Base-by-base conservation (phyloP, 2,113 vertebrate species). In the Trinectes maculatus region DNA sequence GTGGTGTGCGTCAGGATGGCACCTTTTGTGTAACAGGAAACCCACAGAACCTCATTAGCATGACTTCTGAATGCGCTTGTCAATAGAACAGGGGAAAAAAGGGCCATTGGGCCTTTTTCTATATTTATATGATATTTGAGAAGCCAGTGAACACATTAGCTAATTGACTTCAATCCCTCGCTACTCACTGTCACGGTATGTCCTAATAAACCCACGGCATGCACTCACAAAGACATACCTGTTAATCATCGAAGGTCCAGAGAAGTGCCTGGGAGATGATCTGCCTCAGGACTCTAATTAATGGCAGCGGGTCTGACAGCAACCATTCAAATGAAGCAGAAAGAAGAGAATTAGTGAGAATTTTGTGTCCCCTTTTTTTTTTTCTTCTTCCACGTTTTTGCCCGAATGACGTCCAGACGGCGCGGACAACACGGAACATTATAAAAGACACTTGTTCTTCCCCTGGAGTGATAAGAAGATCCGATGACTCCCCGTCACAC, bases 211-310 rank as follows among this genome's bases (percentile, higher is more conserved):
- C 21, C 62, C 28, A 25, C 9, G 40, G 40, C 21, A 68, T 33
- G 52, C 19, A 0, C 26, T 28, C 44, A 80, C 85, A 89, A 86
- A 82, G 66, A 73, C 57, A 79, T 74, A 48, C 61, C 71, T 72
- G 58, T 10, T 51, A 33, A 58, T 60, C 48, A 5, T 64, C 28
- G 59, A 37, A 55, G 47, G 47, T 68, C 74, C 71, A 29, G 24
- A 71, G 70, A 59, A 56, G 31, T 12, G 44, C 49, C 87, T 49
- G 61, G 85, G 89, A 86, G 86, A 91, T 85, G 79, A 59, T 70
- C 59, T 51, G 21, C 55, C 8, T 22, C 34, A 8, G 22, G 25
- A 25, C 13, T 8, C 58, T 84, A 86, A 91, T 91, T 85, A 88
- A 69, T 28, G 36, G 34, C 55, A 12, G 5, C 1, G 0, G 56